Evolutionary conservation across 2,797 vertebrate genomes (phyloP), one percentile per base, ranked within the genome.

Genomic region (Bradypodion pumilum): DNA sequence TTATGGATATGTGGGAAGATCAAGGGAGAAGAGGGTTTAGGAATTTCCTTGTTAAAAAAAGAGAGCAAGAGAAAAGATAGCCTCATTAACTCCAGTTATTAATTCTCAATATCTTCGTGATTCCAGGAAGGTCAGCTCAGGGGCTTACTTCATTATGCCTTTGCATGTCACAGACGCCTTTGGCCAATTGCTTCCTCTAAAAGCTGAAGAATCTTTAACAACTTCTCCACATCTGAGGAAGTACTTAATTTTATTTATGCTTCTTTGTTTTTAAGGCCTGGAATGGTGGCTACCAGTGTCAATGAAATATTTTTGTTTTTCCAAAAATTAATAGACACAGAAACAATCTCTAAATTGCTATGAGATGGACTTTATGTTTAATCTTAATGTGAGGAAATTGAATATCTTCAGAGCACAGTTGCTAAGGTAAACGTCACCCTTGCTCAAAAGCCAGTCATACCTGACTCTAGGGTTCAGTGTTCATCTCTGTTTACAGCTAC

Each of bases 301-400:
- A n/a, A 46, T 9, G 19, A 40, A 73, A 23, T 19, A 72, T 42
- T 81, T 81, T n/a, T n/a, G 32, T 81, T 75, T 83, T 77, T 68
- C 56, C 83, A 21, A 62, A 76, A 73, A 56, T 78, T 66, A 5
- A 59, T 72, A 3, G 15, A 35, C 15, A 78, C 23, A n/a, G 25
- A 83, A 3, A 0, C 27, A 70, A 72, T n/a, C 69, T 74, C 52
- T 0, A 27, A 74, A 59, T 63, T 16, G 42, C 19, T 35, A 35
- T 66, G 13, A 74, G 35, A 32, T 4, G 12, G 19, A 74, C 35
- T 35, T 78, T 79, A 52, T 35, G 82, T 83, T 86, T 7, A 65
- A 83, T 81, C 75, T 40, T 5, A 80, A 89, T 75, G 19, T 4
- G 42, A 85, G 59, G 66, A 5, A 13, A 86, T 86, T 32, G 9